Conservation (phyloP, 2,888 invertebrate species). For the Troides aeacus region DNA sequence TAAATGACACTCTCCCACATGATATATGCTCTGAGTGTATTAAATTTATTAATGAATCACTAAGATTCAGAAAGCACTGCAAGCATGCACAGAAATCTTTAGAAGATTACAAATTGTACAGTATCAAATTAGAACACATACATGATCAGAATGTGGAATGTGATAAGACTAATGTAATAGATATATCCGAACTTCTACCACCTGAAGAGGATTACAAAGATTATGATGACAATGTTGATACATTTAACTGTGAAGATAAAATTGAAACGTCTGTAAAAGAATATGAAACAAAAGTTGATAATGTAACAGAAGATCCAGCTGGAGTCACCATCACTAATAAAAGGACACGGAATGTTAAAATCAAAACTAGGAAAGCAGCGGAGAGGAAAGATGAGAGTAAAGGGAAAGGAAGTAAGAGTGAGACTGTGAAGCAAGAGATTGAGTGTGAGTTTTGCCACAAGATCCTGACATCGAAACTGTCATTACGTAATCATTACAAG, state of each 20-base stretch:
- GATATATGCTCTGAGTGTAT: constrained; percentile 44
- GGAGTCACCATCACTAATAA: constrained; percentile 35
- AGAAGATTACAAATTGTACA: constrained; percentile 33
- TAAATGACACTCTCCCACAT: constrained; percentile 45
- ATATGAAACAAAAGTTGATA: constrained; percentile 35
- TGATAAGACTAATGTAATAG: constrained; percentile 38
- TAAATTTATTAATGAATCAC: constrained; percentile 41
- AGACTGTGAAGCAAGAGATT: constrained; percentile 52
- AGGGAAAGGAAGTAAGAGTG: constrained; percentile 36
- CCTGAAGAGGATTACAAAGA: constrained; percentile 44
- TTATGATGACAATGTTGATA: constrained; percentile 46
- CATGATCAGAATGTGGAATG: constrained; percentile 31
- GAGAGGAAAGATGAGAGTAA: constrained; percentile 32
- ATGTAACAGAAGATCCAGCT: constrained; percentile 35
- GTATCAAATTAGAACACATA: constrained; percentile 43
- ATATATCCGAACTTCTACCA: constrained; percentile 43
- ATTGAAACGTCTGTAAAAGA: constrained; percentile 18
- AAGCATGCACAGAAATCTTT: constrained; percentile 39
- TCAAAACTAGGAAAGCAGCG: constrained; percentile 35
- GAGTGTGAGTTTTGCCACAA: constrained; percentile 71
- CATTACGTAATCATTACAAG: constrained; percentile 67
- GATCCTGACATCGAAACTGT: constrained; percentile 62
- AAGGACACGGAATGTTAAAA: constrained; percentile 33
- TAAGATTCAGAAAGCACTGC: constrained; percentile 45
- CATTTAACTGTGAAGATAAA: constrained; percentile 32